Evolutionary conservation across 2,888 invertebrate species (phyloP).

Genomic region (Rhagonycha lutea): DNA sequence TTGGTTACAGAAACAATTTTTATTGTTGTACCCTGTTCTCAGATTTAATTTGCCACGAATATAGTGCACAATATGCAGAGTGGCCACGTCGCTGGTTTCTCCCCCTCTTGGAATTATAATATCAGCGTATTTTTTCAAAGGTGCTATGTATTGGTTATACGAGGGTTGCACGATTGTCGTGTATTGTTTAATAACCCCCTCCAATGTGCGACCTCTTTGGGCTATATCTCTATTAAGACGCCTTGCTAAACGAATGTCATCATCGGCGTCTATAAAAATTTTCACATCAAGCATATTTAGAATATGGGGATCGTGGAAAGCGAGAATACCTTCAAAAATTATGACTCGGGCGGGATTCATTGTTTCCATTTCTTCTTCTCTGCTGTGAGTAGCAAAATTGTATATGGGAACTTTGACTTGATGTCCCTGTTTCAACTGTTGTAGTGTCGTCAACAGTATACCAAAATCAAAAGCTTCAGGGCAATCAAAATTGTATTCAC

Average conservation of each 20-base stretch:
- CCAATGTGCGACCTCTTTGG: slow-evolving; percentile 88
- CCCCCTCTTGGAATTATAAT: slow-evolving; percentile 98
- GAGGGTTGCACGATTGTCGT: slow-evolving; percentile 96
- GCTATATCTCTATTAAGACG: slow-evolving; percentile 86
- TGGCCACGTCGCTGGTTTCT: slow-evolving; percentile 90
- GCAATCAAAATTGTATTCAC: slow-evolving; percentile 99
- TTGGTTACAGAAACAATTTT: too few species aligned
- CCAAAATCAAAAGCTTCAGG: slow-evolving; percentile 99
- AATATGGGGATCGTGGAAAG: slow-evolving; percentile 87
- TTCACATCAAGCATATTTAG: slow-evolving; percentile 93
- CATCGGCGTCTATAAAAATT: slow-evolving; percentile 98
- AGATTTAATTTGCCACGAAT: slow-evolving; percentile 94
- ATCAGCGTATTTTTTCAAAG: slow-evolving; percentile 91
- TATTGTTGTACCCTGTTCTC: slow-evolving; percentile 28
- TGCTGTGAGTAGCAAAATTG: slow-evolving; percentile 91
- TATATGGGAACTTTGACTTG: slow-evolving; percentile 98
- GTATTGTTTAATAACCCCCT: slow-evolving; percentile 95
- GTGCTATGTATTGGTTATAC: slow-evolving; percentile 96
- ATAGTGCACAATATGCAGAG: slow-evolving; percentile 96
- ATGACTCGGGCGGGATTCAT: slow-evolving; percentile 99
- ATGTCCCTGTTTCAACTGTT: slow-evolving; percentile 88
- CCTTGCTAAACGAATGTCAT: slow-evolving; percentile 91
- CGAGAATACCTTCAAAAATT: slow-evolving; percentile 97
- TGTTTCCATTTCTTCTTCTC: slow-evolving; percentile 91
- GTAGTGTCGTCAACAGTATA: slow-evolving; percentile 79